Evolutionary conservation across 2,113 vertebrate genomes (phyloP).

Genomic region (Himantopus leucocephalus): DNA sequence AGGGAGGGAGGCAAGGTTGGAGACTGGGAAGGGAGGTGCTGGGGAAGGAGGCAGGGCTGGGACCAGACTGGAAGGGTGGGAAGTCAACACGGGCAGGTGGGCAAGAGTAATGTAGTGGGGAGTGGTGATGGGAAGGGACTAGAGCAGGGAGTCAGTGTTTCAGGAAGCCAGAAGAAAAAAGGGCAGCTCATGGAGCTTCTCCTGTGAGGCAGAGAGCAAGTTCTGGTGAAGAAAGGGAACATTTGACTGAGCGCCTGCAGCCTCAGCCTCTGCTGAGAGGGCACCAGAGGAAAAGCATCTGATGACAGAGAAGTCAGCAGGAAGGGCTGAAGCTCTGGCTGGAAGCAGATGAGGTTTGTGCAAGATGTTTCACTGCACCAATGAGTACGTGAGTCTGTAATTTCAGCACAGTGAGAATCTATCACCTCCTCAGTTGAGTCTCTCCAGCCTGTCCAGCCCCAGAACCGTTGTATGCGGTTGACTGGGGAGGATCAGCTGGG

Average conservation of each 20-base stretch:
- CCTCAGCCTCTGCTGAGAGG: neutral
- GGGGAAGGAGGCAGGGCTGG: neutral
- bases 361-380: neutral
- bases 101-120: neutral
- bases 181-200: neutral
- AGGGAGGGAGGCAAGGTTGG: neutral
- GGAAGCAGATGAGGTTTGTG: slow-evolving; percentile 9
- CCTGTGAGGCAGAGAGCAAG: neutral
- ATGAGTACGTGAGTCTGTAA: neutral
- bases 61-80: neutral
- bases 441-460: neutral
- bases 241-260: neutral
- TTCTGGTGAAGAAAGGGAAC: neutral
- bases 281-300: neutral
- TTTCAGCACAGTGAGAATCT: neutral
- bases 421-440: neutral
- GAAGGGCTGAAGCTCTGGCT: neutral
- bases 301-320: neutral
- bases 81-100: neutral
- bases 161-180: neutral
- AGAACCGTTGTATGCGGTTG: accelerated
- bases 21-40: neutral
- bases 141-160: neutral
- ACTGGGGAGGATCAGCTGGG: neutral
- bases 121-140: neutral